These are phyloP conservation scores for Amphimedon queenslandica DNA, from an alignment of 37 sponge, comb jelly and placozoan genomes.

Conservation along the genomic window DNA sequence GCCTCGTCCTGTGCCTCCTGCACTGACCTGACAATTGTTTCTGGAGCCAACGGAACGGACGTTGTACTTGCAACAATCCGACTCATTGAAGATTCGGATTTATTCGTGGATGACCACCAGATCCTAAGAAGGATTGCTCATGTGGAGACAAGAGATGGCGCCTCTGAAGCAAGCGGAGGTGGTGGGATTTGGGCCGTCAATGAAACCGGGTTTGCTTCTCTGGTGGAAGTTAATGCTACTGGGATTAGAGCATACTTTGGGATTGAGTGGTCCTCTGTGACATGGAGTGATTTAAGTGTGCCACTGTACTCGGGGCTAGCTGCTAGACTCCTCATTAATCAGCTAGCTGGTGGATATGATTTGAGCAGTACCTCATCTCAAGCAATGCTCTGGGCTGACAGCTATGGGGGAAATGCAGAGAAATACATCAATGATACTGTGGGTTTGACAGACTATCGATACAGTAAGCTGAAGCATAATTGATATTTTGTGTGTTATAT, in stretches of 20 bases:
- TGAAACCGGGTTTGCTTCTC: background rate
- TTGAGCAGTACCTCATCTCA: background rate
- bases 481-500: background rate
- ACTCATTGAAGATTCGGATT: background rate
- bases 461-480: background rate
- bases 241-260: background rate
- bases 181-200: conserved; percentile 1
- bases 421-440: background rate
- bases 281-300: background rate
- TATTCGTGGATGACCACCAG: background rate
- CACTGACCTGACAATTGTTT: background rate
- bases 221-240: background rate
- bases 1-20: background rate
- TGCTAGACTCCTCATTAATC: conserved; percentile 2
- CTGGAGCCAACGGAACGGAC: background rate
- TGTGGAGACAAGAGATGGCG: background rate
- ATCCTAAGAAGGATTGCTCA: background rate
- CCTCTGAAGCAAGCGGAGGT: background rate
- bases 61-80: background rate
- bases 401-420: background rate
- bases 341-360: background rate
- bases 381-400: background rate
- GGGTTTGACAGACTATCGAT: background rate
- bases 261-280: background rate
- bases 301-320: conserved; percentile 24